phyloP scores from a whole-genome alignment of 2,888 invertebrate genomes.

The Taphrorychus bicolor region DNA sequence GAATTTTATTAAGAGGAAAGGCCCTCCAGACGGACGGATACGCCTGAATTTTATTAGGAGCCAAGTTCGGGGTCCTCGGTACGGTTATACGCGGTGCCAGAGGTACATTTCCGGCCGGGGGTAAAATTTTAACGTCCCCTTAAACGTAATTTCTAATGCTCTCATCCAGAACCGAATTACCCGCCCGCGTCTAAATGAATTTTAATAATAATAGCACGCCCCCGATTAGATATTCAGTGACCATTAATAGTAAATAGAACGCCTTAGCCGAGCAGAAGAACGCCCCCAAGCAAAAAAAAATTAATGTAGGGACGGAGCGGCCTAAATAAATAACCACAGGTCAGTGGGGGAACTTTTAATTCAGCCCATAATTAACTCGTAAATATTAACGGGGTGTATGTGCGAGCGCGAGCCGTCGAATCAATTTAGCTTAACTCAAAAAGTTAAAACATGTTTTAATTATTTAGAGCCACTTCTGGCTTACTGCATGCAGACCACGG shows the following conservation, averaged over 20 bases:
- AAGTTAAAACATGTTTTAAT: conserved; percentile 10
- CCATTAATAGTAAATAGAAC: neutral
- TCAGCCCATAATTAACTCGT: conserved; percentile 24
- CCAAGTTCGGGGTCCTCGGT: conserved; percentile 1
- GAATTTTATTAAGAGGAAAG: conserved; percentile 24
- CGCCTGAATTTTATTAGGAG: conserved; percentile 9
- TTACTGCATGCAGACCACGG: conserved; percentile 1
- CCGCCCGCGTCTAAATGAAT: neutral
- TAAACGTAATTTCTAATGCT: neutral
- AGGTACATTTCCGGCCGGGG: neutral
- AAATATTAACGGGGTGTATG: conserved; percentile 13
- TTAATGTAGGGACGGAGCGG: neutral
- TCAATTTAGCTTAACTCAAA: conserved; percentile 20
- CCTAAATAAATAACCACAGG: conserved; percentile 16
- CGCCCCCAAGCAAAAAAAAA: neutral
- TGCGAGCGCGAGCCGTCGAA: conserved; percentile 9
- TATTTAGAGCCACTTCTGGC: conserved; percentile 7
- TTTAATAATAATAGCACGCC: neutral
- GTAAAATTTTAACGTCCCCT: neutral
- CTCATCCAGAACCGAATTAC: neutral
- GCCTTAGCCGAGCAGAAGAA: neutral
- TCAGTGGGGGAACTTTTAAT: conserved; percentile 31
- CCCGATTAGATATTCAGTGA: neutral
- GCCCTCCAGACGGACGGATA: conserved; percentile 19
- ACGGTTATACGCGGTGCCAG: neutral